These are phyloP conservation scores for Pachycephala philippinensis DNA, from an alignment of 2,113 vertebrate genomes.

Conservation along the genomic window DNA sequence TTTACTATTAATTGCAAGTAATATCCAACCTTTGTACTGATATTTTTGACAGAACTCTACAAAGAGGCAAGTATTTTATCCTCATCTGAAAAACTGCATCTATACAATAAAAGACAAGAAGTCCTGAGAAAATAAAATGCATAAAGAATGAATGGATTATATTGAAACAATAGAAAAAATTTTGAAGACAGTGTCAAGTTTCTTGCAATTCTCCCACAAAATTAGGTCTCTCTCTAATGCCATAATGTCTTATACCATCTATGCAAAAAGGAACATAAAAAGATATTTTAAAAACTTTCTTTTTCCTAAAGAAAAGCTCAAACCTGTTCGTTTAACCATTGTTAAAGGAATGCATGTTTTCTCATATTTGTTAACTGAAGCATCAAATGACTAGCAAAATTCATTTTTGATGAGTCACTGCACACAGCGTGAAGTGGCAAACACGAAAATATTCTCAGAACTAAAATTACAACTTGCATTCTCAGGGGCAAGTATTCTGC, in stretches of 20 bases:
- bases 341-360: neutral
- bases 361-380: neutral
- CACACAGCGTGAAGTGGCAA: neutral
- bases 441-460: neutral
- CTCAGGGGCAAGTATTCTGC: neutral
- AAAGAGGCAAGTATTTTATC: neutral
- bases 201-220: neutral
- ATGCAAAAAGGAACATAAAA: neutral
- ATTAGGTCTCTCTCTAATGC: neutral
- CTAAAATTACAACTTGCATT: neutral
- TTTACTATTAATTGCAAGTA: neutral
- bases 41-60: neutral
- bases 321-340: neutral
- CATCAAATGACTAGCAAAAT: neutral
- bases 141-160: neutral
- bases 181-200: neutral
- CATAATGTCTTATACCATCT: neutral
- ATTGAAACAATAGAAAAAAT: neutral
- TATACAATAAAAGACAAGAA: neutral
- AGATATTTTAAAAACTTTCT: neutral
- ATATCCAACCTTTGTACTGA: neutral
- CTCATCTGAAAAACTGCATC: neutral
- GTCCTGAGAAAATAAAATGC: neutral
- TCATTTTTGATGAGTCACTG: constrained; percentile 39
- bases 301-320: neutral